Percentiles rank a stretch among this genome's conserved stretches.
Conservation (phyloP, 2,888 invertebrate species). For the Sphaerophoria rueppellii region DNA sequence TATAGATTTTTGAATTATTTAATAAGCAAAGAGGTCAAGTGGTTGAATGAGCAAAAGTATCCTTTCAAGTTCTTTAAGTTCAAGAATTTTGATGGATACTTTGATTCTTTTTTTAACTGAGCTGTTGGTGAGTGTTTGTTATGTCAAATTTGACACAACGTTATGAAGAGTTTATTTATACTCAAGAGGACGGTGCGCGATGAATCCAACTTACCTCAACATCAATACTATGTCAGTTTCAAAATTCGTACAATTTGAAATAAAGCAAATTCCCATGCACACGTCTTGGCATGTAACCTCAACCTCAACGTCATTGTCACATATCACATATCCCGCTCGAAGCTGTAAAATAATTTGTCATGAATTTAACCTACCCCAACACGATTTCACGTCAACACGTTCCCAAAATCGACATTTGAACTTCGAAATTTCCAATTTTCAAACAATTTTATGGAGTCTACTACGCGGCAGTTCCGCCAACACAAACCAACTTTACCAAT, state of each 20-base stretch:
- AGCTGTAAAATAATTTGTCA: conserved; percentile 44
- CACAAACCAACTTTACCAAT: too few species aligned
- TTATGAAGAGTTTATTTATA: too few species aligned
- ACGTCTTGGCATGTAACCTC: background rate
- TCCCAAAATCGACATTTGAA: conserved; percentile 51
- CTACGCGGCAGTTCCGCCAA: background rate
- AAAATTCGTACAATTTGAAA: background rate
- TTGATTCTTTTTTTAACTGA: background rate
- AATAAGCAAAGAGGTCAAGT: conserved; percentile 62
- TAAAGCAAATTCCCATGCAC: conserved; percentile 14
- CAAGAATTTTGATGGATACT: background rate
- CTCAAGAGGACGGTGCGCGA: too few species aligned
- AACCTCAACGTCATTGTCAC: background rate
- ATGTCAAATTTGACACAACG: background rate
- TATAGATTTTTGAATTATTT: conserved; percentile 66
- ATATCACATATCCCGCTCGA: background rate
- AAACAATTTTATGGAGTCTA: background rate
- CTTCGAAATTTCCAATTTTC: conserved; percentile 25
- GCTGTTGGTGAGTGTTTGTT: background rate
- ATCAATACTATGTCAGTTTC: background rate
- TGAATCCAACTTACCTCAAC: too few species aligned
- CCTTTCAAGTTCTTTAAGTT: conserved; percentile 10
- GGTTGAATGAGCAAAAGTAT: conserved; percentile 7
- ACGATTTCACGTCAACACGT: conserved; percentile 26
- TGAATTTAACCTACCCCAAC: conserved; percentile 47